phyloP scores from a whole-genome alignment of 2,888 invertebrate species.

The Mystacides longicornis region DNA sequence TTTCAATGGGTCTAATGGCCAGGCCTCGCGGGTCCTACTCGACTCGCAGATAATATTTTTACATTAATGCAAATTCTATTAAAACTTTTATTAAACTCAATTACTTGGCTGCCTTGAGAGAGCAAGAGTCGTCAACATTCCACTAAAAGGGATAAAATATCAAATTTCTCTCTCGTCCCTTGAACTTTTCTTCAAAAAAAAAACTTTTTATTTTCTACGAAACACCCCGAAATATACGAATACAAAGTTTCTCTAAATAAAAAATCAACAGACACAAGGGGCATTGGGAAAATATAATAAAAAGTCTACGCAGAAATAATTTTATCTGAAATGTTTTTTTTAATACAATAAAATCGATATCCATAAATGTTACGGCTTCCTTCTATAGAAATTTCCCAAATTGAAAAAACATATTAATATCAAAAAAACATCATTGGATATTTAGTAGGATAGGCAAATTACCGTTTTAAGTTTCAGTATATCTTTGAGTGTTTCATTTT shows the following conservation, averaged over 20 bases:
- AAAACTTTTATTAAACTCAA: conserved; percentile 18
- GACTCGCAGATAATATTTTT: conserved; percentile 17
- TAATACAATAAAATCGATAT: no score
- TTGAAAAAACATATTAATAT: no score
- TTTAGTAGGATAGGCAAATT: no score
- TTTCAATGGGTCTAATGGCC: conserved; percentile 12
- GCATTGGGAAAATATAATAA: no score
- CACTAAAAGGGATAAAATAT: background rate
- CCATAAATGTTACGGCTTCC: no score
- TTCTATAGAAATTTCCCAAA: no score
- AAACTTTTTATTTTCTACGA: background rate
- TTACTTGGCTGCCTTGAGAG: conserved; percentile 10
- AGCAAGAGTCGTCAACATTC: conserved; percentile 8
- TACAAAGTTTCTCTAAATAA: background rate
- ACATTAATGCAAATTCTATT: conserved; percentile 19
- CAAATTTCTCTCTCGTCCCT: conserved; percentile 5
- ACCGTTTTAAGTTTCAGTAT: no score
- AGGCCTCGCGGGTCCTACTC: conserved; percentile 4
- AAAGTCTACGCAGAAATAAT: no score
- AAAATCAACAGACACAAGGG: background rate
- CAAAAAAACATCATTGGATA: no score
- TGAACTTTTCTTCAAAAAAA: background rate
- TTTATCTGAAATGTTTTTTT: no score
- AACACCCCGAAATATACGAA: background rate
- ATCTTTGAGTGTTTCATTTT: no score